A percentile compares a stretch with the other conserved stretches of the same genome.
Conservation (phyloP, 2,888 invertebrate genomes). For the Xylota segnis region DNA sequence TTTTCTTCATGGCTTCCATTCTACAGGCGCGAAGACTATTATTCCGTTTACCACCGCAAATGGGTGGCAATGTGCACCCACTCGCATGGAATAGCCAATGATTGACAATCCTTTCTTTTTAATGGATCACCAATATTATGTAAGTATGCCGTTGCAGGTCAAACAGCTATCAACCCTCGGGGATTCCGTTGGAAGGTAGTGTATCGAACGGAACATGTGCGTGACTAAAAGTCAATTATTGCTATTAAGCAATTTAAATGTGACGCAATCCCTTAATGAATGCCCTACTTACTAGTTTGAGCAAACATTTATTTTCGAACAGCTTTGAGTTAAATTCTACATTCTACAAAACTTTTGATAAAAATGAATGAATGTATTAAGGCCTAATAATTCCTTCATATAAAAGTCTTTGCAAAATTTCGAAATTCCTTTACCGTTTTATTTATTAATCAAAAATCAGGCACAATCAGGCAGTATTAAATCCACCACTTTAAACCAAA, state of each 20-base stretch:
- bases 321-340: background rate
- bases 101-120: constrained; percentile 48
- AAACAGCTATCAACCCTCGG: constrained; percentile 17
- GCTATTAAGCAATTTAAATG: constrained; percentile 7
- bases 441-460: no score
- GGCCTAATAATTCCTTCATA: no score
- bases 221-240: constrained; percentile 9
- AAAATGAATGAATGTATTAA: no score
- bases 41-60: background rate
- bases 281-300: background rate
- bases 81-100: constrained; percentile 30
- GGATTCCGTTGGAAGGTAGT: background rate
- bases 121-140: constrained; percentile 23
- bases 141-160: constrained; percentile 21
- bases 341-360: no score
- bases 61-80: constrained; percentile 13
- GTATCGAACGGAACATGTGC: constrained; percentile 20
- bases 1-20: constrained; percentile 39
- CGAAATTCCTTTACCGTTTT: no score
- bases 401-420: no score
- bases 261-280: background rate
- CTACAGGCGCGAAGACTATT: background rate
- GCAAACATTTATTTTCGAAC: background rate
- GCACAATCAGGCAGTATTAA: no score
- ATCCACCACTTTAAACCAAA: no score